Evolutionary conservation across 2,888 invertebrate species (phyloP).

Genomic region (Pantelozetes paolii): DNA sequence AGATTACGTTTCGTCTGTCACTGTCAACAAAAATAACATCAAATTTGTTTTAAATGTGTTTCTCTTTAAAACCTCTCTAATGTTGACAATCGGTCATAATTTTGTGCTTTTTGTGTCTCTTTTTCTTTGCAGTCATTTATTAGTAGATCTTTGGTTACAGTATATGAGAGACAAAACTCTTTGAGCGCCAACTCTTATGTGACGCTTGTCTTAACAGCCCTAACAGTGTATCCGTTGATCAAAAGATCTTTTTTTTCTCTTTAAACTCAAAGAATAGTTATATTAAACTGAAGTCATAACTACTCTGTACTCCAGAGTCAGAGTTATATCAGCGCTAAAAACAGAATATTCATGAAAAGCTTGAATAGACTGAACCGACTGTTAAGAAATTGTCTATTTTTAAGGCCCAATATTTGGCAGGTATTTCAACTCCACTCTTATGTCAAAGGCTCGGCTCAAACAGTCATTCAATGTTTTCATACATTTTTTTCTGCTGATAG

Average conservation of each 20-base stretch:
- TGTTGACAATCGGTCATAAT: neutral
- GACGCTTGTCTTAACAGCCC: neutral
- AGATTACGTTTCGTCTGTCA: slow-evolving; percentile 32
- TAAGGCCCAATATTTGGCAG: slow-evolving; percentile 29
- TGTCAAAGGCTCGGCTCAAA: slow-evolving; percentile 6
- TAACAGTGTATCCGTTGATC: neutral
- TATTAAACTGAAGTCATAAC: neutral
- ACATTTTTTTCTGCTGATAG: neutral
- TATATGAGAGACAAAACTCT: neutral
- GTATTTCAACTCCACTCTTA: neutral
- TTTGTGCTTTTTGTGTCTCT: neutral
- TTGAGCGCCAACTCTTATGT: neutral
- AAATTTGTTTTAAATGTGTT: slow-evolving; percentile 2
- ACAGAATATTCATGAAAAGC: too few relatives aligned
- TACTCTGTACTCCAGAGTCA: neutral
- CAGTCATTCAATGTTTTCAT: neutral
- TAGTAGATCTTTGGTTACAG: slow-evolving; percentile 1
- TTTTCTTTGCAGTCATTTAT: neutral
- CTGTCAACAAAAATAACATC: slow-evolving; percentile 21
- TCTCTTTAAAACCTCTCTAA: neutral
- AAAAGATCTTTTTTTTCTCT: neutral
- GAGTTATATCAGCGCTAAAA: neutral
- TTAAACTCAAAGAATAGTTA: neutral
- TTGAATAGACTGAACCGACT: too few relatives aligned
- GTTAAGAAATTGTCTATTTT: slow-evolving; percentile 24